Evolutionary conservation across 2,797 vertebrate genomes (phyloP), one percentile per base, ranked within the genome.

Genomic region (Ceyx erithaca): DNA sequence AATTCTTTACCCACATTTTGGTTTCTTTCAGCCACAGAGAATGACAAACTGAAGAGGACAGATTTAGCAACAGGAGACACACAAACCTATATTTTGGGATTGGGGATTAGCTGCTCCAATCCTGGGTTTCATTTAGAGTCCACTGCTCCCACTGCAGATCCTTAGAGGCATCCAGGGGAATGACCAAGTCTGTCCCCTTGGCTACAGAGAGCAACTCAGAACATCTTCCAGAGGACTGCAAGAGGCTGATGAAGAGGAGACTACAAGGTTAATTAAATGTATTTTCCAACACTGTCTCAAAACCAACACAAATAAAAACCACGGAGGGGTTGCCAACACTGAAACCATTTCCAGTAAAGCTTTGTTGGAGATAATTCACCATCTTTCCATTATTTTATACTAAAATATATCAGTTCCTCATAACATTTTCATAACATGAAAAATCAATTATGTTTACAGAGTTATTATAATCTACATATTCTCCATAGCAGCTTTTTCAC

Each of bases 361-460:
- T 94, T 96, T 96, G 96, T 94, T 89, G 87, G 80, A 91, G 93
- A 85, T 85, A 96, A 96, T 92, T 85, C 90, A 89, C 82, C 73
- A 63, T 48, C 93, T 86, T 96, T 92, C 78, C 51, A 22, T 87
- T 64, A 78, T 64, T 97, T 97, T 78, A 82, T 92, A 81, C 72
- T 86, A 78, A 84, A 94, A 95, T 63, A 84, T 76, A 96, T 87
- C 81, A 45, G 85, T 86, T 95, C 91, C 77, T 81, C 85, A 4
- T 80, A 88, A 89, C 41, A 71, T 80, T 69, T 70, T 59, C 55
- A 7, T 87, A 84, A 87, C 64, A 81, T 87, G 84, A 82, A 81
- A 93, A 91, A 89, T 85, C 72, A 49, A 55, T 51, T 93, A 57
- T 68, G 82, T 89, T 83, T 93, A 92, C 78, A 91, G 69, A 91